Conservation (phyloP, 2,888 invertebrate species). For the Catocala fraxini region DNA sequence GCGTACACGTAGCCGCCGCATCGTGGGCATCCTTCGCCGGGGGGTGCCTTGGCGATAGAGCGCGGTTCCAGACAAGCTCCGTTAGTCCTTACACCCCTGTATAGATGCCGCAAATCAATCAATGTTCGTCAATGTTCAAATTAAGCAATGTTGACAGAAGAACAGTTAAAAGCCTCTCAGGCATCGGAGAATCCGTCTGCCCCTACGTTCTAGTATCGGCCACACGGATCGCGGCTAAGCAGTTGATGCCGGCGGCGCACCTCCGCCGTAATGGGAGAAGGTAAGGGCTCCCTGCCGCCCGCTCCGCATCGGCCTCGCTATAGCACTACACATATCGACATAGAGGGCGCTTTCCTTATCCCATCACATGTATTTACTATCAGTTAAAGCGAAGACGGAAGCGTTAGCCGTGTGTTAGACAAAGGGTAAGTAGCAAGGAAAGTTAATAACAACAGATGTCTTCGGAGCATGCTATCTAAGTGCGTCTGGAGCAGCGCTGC, state of each 20-base stretch:
- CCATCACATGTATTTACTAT: constrained; percentile 88
- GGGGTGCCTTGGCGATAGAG: constrained; percentile 93
- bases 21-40: constrained; percentile 95
- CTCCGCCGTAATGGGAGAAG: constrained; percentile 88
- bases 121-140: constrained; percentile 47
- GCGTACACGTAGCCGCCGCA: constrained; percentile 97
- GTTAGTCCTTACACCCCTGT: constrained; percentile 83
- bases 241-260: constrained; percentile 83
- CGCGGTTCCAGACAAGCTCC: constrained; percentile 91
- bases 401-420: constrained; percentile 81
- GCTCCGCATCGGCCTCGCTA: constrained; percentile 82
- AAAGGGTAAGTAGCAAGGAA: constrained; percentile 79
- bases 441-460: constrained; percentile 75
- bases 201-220: constrained; percentile 72
- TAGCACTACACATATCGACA: constrained; percentile 75
- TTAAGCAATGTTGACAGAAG: constrained; percentile 80
- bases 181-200: constrained; percentile 72
- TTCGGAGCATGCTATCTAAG: constrained; percentile 77
- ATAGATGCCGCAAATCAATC: constrained; percentile 62
- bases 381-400: constrained; percentile 81
- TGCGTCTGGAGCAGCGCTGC: constrained; percentile 83
- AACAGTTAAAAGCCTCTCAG: constrained; percentile 83
- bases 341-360: constrained; percentile 93
- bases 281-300: constrained; percentile 87
- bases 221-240: constrained; percentile 83